phyloP scores from a whole-genome alignment of 1,140 invertebrate genomes.

The Pentalonia nigronervosa region DNA sequence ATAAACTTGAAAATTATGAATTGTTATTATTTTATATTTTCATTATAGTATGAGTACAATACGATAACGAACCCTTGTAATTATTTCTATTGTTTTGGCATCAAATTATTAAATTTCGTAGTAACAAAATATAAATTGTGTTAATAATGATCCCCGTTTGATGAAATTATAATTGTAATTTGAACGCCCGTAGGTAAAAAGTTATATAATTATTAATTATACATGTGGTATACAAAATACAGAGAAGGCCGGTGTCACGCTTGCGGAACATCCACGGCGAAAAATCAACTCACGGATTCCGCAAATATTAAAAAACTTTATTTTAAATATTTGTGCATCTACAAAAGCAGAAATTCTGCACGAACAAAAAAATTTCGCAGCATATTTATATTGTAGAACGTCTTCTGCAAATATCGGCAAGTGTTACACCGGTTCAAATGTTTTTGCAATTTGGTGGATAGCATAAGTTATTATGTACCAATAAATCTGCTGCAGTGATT shows the following conservation, averaged over 20 bases:
- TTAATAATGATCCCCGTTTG: neutral
- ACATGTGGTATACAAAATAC: neutral
- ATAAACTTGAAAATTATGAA: neutral
- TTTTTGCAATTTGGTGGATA: neutral
- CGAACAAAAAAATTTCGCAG: too few relatives aligned
- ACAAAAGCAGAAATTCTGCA: too few relatives aligned
- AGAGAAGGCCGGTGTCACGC: too few relatives aligned
- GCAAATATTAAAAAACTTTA: too few relatives aligned
- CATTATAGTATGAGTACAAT: neutral
- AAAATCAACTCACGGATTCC: too few relatives aligned
- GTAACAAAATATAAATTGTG: neutral
- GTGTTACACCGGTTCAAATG: neutral
- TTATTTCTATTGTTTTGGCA: conserved; percentile 23
- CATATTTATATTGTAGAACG: too few relatives aligned
- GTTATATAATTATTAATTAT: neutral
- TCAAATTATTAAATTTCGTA: neutral
- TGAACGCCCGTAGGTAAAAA: neutral
- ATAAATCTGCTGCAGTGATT: neutral
- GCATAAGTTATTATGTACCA: neutral
- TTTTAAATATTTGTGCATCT: too few relatives aligned
- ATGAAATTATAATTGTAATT: neutral
- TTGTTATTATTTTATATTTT: conserved; percentile 14
- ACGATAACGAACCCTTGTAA: neutral
- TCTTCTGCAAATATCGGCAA: too few relatives aligned
- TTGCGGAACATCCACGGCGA: too few relatives aligned